Conservation (phyloP, 2,113 vertebrate genomes). For the Heterotis niloticus region DNA sequence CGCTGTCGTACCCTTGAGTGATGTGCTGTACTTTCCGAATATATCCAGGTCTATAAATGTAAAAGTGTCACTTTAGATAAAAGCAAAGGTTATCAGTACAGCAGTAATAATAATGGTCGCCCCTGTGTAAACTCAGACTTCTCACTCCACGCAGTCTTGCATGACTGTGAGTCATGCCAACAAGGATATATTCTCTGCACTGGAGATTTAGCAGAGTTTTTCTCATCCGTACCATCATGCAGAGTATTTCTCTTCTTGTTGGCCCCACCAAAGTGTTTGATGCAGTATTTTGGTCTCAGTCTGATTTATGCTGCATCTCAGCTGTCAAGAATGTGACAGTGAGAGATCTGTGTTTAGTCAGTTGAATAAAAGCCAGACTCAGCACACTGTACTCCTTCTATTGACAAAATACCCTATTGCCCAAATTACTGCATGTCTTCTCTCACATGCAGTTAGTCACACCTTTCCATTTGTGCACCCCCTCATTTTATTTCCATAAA, state of each 20-base stretch:
- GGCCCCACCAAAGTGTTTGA: conserved; percentile 22
- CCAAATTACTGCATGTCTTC: background rate
- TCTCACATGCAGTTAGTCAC: background rate
- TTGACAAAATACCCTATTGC: conserved; percentile 20
- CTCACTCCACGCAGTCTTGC: too few relatives aligned
- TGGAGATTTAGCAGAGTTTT: too few relatives aligned
- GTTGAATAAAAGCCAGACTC: conserved; percentile 15
- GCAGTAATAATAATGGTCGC: too few relatives aligned
- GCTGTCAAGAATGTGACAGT: conserved; percentile 21
- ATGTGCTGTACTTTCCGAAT: too few relatives aligned
- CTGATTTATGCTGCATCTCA: conserved; percentile 10
- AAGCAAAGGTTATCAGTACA: too few relatives aligned
- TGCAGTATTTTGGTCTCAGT: background rate
- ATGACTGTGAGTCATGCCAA: too few relatives aligned
- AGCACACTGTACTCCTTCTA: conserved; percentile 5
- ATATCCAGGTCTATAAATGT: too few relatives aligned
- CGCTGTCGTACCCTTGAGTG: too few relatives aligned
- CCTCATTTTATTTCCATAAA: conserved; percentile 2
- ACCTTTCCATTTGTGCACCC: background rate
- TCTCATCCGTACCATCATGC: background rate
- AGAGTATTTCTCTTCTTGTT: conserved; percentile 1
- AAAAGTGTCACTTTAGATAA: too few relatives aligned
- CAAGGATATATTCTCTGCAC: too few relatives aligned
- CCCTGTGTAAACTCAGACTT: too few relatives aligned
- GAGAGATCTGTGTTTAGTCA: conserved; percentile 28